Conservation (phyloP, 2,797 vertebrate species). For the Sebastes reedi region DNA sequence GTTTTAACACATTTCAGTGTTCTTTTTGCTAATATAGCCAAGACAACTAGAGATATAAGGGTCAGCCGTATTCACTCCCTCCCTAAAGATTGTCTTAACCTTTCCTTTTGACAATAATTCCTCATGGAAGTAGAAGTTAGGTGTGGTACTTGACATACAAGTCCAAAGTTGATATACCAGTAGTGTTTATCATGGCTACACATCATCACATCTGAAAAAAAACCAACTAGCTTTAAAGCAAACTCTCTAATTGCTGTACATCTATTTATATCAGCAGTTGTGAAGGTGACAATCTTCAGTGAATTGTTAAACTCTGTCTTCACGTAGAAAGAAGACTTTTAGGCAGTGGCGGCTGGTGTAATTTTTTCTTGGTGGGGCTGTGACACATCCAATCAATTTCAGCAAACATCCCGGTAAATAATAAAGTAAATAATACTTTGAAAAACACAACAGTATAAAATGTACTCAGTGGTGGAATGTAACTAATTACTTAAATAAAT, state of each 20-base stretch:
- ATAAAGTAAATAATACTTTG: too few species aligned
- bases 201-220: not conserved
- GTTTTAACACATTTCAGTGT: not conserved
- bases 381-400: too few species aligned
- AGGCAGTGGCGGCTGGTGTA: too few species aligned
- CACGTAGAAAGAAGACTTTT: not conserved
- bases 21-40: too few species aligned
- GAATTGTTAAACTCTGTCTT: not conserved
- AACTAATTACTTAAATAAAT: too few species aligned
- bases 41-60: not conserved
- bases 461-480: too few species aligned
- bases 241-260: not conserved
- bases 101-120: not conserved
- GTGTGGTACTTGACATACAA: not conserved
- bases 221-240: not conserved
- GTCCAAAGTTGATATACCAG: not conserved
- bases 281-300: not conserved
- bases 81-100: not conserved
- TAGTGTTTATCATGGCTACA: not conserved
- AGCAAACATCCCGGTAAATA: too few species aligned
- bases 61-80: not conserved
- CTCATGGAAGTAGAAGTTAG: not conserved
- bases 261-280: fast-evolving
- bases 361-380: too few species aligned
- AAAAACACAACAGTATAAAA: too few species aligned